phyloP scores from a whole-genome alignment of 1,140 invertebrate species.

The Conus betulinus region DNA sequence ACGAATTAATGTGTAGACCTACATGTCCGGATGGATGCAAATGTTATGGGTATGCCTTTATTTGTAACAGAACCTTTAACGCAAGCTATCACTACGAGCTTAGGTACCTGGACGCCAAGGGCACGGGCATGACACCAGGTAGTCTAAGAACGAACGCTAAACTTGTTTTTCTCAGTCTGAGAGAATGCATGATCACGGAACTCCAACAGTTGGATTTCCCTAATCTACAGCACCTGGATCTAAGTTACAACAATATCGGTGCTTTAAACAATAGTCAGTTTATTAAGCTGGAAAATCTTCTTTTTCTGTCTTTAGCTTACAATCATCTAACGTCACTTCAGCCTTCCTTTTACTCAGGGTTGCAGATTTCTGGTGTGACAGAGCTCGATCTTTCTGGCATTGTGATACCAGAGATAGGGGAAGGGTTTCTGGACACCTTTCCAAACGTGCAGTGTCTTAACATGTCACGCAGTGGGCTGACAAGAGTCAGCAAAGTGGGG shows the following conservation, averaged over 20 bases:
- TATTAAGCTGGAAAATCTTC: slow-evolving; percentile 13
- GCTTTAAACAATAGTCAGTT: neutral
- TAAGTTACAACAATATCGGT: slow-evolving; percentile 30
- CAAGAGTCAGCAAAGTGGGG: slow-evolving; percentile 1
- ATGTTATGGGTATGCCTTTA: slow-evolving; percentile 5
- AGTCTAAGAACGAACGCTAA: neutral
- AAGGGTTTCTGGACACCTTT: slow-evolving; percentile 5
- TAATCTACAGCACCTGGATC: slow-evolving; percentile 13
- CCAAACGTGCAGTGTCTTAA: slow-evolving; percentile 22
- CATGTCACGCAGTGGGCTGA: neutral
- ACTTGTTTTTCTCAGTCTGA: neutral
- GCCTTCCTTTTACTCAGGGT: neutral
- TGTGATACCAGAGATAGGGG: neutral
- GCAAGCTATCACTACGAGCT: neutral
- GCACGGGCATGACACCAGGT: neutral
- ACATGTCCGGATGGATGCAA: neutral
- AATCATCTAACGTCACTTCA: slow-evolving; percentile 11
- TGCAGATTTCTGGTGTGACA: neutral
- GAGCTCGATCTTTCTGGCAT: slow-evolving; percentile 4
- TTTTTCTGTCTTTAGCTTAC: neutral
- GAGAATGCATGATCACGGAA: neutral
- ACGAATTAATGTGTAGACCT: neutral
- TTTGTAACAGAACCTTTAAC: neutral
- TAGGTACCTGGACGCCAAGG: neutral
- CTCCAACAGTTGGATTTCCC: neutral